Evolutionary conservation across 1,140 invertebrate species (phyloP).

Genomic region (Bicyclus anynana): DNA sequence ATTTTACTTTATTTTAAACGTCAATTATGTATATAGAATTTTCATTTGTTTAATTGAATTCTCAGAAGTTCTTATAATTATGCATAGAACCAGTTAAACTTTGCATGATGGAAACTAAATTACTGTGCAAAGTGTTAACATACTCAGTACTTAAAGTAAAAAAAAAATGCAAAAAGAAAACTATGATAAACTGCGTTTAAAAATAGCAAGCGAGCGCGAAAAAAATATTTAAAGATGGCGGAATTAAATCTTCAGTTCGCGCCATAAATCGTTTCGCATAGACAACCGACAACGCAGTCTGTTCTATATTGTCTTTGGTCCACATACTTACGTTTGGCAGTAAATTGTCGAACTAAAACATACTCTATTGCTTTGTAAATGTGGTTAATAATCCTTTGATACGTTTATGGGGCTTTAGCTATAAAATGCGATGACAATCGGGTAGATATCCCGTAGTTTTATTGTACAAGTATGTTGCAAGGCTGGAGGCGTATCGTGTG

Average conservation of each 20-base stretch:
- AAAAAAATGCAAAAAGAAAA: slow-evolving; percentile 1
- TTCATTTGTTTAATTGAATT: slow-evolving; percentile 12
- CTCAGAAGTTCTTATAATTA: slow-evolving; percentile 2
- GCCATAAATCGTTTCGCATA: slow-evolving; percentile 32
- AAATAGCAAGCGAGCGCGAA: slow-evolving; percentile 21
- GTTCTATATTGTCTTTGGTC: slow-evolving; percentile 36
- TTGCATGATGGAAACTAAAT: slow-evolving; percentile 17
- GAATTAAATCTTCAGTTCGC: slow-evolving; percentile 30
- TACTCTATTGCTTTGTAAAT: slow-evolving; percentile 2
- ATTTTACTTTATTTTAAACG: not conserved
- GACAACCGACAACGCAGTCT: slow-evolving; percentile 33
- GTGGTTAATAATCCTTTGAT: slow-evolving; percentile 13
- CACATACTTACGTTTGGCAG: slow-evolving; percentile 20
- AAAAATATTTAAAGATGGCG: slow-evolving; percentile 33
- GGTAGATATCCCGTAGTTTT: slow-evolving; percentile 33
- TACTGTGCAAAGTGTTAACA: slow-evolving; percentile 12
- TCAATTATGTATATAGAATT: not conserved
- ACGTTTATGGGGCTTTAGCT: slow-evolving; percentile 8
- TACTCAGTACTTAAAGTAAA: slow-evolving; percentile 8
- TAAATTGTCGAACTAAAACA: not conserved
- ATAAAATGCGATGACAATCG: slow-evolving; percentile 31
- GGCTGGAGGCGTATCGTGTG: slow-evolving; percentile 31
- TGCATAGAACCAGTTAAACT: slow-evolving; percentile 14
- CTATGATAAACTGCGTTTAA: slow-evolving; percentile 7
- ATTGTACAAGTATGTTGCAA: slow-evolving; percentile 32